Evolutionary conservation across 2,113 vertebrate genomes (phyloP).

Genomic region (Leucosticte australis): DNA sequence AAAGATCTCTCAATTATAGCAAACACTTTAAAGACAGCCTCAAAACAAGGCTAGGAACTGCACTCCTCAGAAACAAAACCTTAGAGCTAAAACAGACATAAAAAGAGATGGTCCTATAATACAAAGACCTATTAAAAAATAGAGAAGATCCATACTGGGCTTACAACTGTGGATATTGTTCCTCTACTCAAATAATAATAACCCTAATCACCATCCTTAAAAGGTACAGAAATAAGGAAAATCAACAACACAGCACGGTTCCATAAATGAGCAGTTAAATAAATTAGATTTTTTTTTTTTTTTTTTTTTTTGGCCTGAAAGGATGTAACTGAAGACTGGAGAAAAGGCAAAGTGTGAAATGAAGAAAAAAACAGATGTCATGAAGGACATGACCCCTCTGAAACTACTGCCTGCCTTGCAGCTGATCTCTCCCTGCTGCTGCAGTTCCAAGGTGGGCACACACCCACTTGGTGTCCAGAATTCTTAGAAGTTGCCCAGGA

Average conservation of each 20-base stretch:
- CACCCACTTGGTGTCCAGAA: not conserved
- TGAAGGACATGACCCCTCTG: not conserved
- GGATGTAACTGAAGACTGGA: not conserved
- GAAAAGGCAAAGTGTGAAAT: not conserved
- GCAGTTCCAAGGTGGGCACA: not conserved
- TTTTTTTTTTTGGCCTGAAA: not conserved
- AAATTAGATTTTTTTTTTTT: not conserved
- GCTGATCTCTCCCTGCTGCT: not conserved
- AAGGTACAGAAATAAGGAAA: not conserved
- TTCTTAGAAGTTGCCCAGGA: not conserved
- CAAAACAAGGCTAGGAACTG: not conserved
- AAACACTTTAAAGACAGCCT: not conserved
- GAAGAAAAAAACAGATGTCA: not conserved
- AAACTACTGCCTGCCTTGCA: not conserved
- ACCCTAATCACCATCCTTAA: not conserved
- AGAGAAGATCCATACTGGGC: not conserved
- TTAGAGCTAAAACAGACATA: not conserved
- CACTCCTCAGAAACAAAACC: not conserved
- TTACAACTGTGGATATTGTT: not conserved
- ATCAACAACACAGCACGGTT: not conserved
- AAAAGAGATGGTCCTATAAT: not conserved
- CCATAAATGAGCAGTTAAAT: not conserved
- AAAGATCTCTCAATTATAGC: not conserved
- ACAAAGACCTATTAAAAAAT: accelerated
- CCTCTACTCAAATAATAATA: not conserved